These are phyloP conservation scores for Stegana nigrithorax DNA, from an alignment of 2,888 invertebrate species.

Conservation along the genomic window DNA sequence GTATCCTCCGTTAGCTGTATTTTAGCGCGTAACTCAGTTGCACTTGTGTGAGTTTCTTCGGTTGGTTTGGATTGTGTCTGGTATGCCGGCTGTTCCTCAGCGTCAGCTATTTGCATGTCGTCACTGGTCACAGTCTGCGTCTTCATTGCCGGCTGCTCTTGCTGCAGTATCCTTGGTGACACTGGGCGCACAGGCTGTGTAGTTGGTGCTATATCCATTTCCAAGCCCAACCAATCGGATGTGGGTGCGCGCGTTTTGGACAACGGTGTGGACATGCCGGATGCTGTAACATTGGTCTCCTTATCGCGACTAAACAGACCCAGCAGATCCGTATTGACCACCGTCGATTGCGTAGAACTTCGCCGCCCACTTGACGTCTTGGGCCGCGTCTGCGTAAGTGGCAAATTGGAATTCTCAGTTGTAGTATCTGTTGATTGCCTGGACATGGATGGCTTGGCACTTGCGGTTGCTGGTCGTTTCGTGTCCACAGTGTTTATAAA, in stretches of 20 bases:
- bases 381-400: conserved; percentile 49
- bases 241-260: conserved; percentile 53
- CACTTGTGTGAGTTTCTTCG: background rate
- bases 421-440: conserved; percentile 67
- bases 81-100: conserved; percentile 13
- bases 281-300: conserved; percentile 42
- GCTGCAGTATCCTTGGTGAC: conserved; percentile 28
- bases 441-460: conserved; percentile 56
- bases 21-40: background rate
- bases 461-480: conserved; percentile 51
- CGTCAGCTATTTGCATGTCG: conserved; percentile 21
- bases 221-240: conserved; percentile 67
- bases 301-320: conserved; percentile 50
- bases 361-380: conserved; percentile 64
- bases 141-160: conserved; percentile 24
- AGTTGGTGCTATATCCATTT: conserved; percentile 42
- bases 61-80: background rate
- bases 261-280: conserved; percentile 54
- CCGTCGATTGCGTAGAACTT: conserved; percentile 53
- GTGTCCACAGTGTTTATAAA: conserved; percentile 51
- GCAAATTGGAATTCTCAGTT: conserved; percentile 60
- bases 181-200: conserved; percentile 28
- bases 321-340: conserved; percentile 49
- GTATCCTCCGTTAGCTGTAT: background rate
- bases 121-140: conserved; percentile 22